Conservation (phyloP, 2,797 vertebrate genomes). For the Lagocephalus sceleratus region DNA sequence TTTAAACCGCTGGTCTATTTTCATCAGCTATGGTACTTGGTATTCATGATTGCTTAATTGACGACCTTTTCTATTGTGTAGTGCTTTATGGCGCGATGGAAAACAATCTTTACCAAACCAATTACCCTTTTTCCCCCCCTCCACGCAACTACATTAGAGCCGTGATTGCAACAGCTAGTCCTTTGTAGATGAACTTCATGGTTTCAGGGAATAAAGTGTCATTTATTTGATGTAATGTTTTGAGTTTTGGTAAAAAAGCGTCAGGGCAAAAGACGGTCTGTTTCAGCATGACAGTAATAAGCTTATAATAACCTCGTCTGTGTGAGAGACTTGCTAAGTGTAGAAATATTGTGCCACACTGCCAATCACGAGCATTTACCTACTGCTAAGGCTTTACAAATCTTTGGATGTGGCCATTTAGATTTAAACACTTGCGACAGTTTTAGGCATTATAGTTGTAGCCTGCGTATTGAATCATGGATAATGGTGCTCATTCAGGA, state of each 20-base stretch:
- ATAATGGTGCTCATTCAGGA: too few species aligned
- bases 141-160: slow-evolving; percentile 98
- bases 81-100: slow-evolving; percentile 99
- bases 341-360: slow-evolving; percentile 97
- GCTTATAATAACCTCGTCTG: slow-evolving; percentile 85
- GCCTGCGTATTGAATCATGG: slow-evolving; percentile 8
- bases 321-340: slow-evolving; percentile 86
- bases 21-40: slow-evolving; percentile 99
- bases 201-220: slow-evolving; percentile 98
- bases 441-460: slow-evolving; percentile 8
- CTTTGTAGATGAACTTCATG: slow-evolving; percentile 99
- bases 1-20: slow-evolving; percentile 99
- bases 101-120: slow-evolving; percentile 99
- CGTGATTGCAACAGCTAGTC: slow-evolving; percentile 99
- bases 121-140: slow-evolving; percentile 92
- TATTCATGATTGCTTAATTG: slow-evolving; percentile 99
- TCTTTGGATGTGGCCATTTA: slow-evolving; percentile 32
- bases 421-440: slow-evolving; percentile 15
- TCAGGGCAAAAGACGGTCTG: slow-evolving; percentile 82
- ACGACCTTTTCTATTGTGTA: slow-evolving; percentile 99
- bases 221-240: slow-evolving; percentile 97
- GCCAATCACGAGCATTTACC: slow-evolving; percentile 81
- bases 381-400: slow-evolving; percentile 34
- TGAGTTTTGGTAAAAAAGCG: slow-evolving; percentile 35
- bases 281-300: slow-evolving; percentile 86